A percentile compares a stretch with the other conserved stretches of the same genome.
Conservation (phyloP, 1,140 invertebrate genomes). For the Pogonognathellus flavescens region DNA sequence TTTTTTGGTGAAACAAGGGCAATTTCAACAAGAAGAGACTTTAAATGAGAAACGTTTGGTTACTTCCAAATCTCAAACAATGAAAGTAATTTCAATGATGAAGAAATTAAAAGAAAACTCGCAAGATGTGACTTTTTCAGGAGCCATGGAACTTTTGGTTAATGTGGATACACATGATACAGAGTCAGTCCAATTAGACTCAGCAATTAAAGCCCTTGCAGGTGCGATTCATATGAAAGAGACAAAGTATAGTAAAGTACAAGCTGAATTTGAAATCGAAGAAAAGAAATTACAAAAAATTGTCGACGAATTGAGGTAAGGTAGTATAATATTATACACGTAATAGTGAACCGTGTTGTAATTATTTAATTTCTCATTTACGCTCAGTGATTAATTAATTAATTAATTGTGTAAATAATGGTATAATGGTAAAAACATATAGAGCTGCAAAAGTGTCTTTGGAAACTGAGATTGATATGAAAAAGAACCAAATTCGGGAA, state of each 20-base stretch:
- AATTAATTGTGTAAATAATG: too few relatives aligned
- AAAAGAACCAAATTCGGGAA: slow-evolving; percentile 70
- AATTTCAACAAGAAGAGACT: slow-evolving; percentile 59
- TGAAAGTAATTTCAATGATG: slow-evolving; percentile 35
- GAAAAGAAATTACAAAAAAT: slow-evolving; percentile 61
- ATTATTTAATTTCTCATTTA: too few relatives aligned
- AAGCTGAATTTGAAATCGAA: slow-evolving; percentile 52
- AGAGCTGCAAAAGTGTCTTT: slow-evolving; percentile 55
- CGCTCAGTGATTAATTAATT: too few relatives aligned
- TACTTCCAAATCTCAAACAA: slow-evolving; percentile 11
- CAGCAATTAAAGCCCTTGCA: slow-evolving; percentile 52
- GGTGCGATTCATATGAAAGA: slow-evolving; percentile 53
- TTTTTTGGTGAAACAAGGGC: slow-evolving; percentile 58
- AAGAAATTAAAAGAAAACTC: slow-evolving; percentile 52
- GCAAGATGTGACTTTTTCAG: slow-evolving; percentile 37
- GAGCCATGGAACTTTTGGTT: slow-evolving; percentile 50
- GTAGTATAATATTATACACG: too few relatives aligned
- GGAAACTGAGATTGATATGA: slow-evolving; percentile 71
- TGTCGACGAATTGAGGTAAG: slow-evolving; percentile 62
- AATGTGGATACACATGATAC: background rate
- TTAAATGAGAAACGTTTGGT: slow-evolving; percentile 22
- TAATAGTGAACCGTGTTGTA: too few relatives aligned
- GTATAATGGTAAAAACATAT: background rate
- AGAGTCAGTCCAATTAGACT: slow-evolving; percentile 7
- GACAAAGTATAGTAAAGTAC: slow-evolving; percentile 35